Conservation (phyloP, 1,140 invertebrate species). For the Myzus persicae region DNA sequence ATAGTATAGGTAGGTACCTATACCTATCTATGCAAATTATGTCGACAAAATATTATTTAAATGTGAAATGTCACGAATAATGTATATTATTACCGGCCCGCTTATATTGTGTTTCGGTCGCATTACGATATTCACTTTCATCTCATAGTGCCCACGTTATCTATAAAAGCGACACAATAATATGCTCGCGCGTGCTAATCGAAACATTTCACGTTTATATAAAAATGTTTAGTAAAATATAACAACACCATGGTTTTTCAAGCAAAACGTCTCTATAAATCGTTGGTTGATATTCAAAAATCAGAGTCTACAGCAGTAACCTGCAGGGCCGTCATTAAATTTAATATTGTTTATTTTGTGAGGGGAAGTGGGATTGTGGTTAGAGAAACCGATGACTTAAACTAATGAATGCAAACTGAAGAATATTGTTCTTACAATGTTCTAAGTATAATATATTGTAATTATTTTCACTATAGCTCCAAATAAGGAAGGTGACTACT, state of each 20-base stretch:
- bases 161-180: neutral
- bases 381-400: neutral
- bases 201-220: neutral
- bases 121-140: neutral
- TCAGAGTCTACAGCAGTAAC: neutral
- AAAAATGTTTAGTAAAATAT: neutral
- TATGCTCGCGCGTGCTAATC: neutral
- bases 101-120: neutral
- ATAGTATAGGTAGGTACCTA: too few species aligned
- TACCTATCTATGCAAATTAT: neutral
- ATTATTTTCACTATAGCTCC: neutral
- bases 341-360: neutral
- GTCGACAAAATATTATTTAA: conserved; percentile 10
- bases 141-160: neutral
- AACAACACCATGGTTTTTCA: neutral
- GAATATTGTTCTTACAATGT: neutral
- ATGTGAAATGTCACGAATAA: neutral
- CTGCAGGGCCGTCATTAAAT: neutral
- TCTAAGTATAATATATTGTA: neutral
- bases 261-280: neutral
- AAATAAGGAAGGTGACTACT: neutral
- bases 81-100: neutral
- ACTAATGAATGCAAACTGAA: neutral
- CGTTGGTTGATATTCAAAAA: neutral
- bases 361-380: neutral